Evolutionary conservation across 2,113 vertebrate species (phyloP), one percentile per base, ranked within the genome.

Genomic region (Apodemus speciosus): DNA sequence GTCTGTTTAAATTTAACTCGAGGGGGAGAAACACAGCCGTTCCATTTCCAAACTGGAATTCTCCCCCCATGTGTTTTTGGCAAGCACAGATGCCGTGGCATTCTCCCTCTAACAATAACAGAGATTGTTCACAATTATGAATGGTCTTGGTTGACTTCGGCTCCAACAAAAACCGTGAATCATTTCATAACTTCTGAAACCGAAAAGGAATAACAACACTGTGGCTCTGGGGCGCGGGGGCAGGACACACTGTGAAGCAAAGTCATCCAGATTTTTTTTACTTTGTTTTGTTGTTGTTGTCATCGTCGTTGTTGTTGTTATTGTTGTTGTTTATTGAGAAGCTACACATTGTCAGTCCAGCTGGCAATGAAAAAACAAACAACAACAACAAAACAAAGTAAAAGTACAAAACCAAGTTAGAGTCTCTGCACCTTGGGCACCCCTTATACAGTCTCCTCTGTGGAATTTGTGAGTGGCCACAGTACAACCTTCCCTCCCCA

Each of bases 141-240:
- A 97, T 80, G 15, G 84, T 92, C 81, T 30, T 93, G 92, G 97
- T 97, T 97, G 97, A 97, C 97, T 96, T 94, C 95, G 5, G 51
- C 95, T 97, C 58, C 64, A 93, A 95, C 62, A 89, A 95, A 85
- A 85, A 97, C 96, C 96, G 90, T 97, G 97, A 97, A 97, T 97
- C 97, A 97, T 97, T 97, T 96, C 93, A 96, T 97, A 97, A 97
- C 96, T 96, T 97, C 95, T 97, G 95, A 97, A 97, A 97, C 94
- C 94, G 91, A 91, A 95, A 95, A 95, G 94, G 95, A 97, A 96
- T 97, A 95, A 95, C 92, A 95, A 95, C 89, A 75, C 68, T 89
- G 38, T 88, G 88, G 73, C 85, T 96, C 87, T 66, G 71, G 32
- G 93, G 73, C 1, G 9, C 9, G 25, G 60, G 58, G 60, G 25